Conservation (phyloP, 2,797 vertebrate genomes). For the Platyrinchus mystaceus region DNA sequence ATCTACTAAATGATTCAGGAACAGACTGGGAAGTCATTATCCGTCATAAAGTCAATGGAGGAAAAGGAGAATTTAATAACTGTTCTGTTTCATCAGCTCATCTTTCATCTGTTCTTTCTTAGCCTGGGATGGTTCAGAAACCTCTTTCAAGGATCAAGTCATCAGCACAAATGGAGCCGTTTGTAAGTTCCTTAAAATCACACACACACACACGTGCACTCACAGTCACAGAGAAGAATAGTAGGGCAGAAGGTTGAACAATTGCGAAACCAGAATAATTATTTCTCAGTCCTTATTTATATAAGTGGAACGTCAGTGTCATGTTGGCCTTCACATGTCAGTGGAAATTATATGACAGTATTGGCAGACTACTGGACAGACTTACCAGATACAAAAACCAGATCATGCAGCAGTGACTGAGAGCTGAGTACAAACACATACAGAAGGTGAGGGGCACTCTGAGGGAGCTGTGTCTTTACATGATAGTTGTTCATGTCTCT, state of each 20-base stretch:
- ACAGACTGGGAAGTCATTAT: background rate
- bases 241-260: background rate
- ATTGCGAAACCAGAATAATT: slow-evolving; percentile 5
- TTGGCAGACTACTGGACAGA: background rate
- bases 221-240: background rate
- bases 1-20: background rate
- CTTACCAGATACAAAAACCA: background rate
- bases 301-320: background rate
- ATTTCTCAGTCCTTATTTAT: background rate
- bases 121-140: slow-evolving; percentile 26
- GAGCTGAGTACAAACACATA: background rate
- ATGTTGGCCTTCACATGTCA: background rate
- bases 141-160: background rate
- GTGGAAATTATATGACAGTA: background rate
- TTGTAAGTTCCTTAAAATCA: background rate
- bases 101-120: slow-evolving; percentile 32
- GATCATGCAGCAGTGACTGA: background rate
- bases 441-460: background rate
- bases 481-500: background rate
- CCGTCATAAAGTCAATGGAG: background rate
- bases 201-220: too few relatives aligned
- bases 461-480: background rate
- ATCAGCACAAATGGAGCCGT: slow-evolving; percentile 25
- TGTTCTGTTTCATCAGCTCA: background rate
- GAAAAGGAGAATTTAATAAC: slow-evolving; percentile 47